A percentile compares a stretch with the other conserved stretches of the same genome.
phyloP scores from a whole-genome alignment of 2,113 vertebrate species.

The Circaetus cinerascens region DNA sequence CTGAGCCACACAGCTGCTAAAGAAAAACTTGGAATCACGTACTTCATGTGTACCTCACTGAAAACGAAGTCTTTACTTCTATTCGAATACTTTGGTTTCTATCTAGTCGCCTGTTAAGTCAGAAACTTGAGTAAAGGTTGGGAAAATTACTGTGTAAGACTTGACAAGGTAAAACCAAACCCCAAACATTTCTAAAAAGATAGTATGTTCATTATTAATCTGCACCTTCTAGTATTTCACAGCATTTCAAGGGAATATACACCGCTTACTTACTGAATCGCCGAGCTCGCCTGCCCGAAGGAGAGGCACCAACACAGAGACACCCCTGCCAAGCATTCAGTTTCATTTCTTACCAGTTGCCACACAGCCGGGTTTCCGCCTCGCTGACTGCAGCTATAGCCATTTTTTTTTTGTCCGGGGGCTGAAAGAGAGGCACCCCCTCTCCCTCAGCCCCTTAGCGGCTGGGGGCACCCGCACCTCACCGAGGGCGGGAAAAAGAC shows the following conservation, averaged over 20 bases:
- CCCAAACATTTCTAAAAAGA: rapidly evolving
- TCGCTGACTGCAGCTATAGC: conserved; percentile 69
- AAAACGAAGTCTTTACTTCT: neutral
- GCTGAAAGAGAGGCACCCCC: neutral
- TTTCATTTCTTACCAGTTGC: conserved; percentile 75
- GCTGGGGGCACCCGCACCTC: too few species aligned
- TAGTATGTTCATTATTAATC: rapidly evolving
- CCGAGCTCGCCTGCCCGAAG: neutral
- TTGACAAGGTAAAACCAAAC: neutral
- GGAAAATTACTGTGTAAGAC: rapidly evolving
- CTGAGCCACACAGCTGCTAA: rapidly evolving
- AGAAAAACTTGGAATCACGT: rapidly evolving
- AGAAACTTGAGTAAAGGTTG: neutral
- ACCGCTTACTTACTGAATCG: rapidly evolving
- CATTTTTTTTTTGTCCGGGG: neutral
- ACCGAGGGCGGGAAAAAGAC: too few species aligned
- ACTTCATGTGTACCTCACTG: rapidly evolving
- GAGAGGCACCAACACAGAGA: too few species aligned
- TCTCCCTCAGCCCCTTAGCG: neutral
- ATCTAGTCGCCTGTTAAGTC: rapidly evolving
- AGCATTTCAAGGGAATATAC: rapidly evolving
- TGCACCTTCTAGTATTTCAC: rapidly evolving
- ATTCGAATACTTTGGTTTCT: rapidly evolving
- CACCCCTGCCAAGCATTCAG: rapidly evolving
- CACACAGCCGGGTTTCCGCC: conserved; percentile 69